These are phyloP conservation scores for Synergus japonicus DNA, from an alignment of 2,888 invertebrate species.

Conservation along the genomic window DNA sequence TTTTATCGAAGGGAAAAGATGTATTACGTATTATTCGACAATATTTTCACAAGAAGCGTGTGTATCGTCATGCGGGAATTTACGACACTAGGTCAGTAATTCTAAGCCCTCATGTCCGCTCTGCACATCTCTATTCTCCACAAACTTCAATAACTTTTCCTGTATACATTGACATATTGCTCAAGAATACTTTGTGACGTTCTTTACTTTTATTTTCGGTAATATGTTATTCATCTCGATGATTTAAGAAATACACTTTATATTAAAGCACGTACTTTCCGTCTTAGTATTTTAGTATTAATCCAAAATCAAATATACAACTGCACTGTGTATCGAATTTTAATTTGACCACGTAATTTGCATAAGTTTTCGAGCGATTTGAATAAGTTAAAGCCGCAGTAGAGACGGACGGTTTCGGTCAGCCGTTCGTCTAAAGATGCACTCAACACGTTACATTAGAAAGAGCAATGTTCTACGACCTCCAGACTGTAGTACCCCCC, in stretches of 20 bases:
- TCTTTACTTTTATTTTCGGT: background rate
- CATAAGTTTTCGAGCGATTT: background rate
- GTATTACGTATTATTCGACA: conserved; percentile 7
- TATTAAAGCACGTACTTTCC: background rate
- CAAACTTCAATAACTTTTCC: conserved; percentile 1
- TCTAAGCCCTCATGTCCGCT: conserved; percentile 18
- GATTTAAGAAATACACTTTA: background rate
- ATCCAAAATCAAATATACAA: background rate
- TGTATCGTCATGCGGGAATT: conserved; percentile 6
- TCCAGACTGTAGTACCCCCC: conserved; percentile 33
- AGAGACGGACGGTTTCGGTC: conserved; percentile 30
- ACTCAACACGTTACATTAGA: conserved; percentile 20
- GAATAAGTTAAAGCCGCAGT: conserved; percentile 2
- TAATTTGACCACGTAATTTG: background rate
- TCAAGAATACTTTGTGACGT: background rate
- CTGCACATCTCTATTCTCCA: background rate
- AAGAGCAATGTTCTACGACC: conserved; percentile 40
- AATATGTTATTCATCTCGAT: background rate
- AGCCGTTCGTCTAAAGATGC: conserved; percentile 20
- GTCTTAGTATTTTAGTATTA: background rate
- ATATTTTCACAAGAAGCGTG: background rate
- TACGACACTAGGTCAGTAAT: conserved; percentile 26
- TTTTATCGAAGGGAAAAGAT: background rate
- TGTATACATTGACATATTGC: background rate
- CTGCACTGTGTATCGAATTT: too few species aligned